Evolutionary conservation across 2,113 vertebrate genomes (phyloP), one percentile per base, ranked within the genome.

Genomic region (Pavo muticus): DNA sequence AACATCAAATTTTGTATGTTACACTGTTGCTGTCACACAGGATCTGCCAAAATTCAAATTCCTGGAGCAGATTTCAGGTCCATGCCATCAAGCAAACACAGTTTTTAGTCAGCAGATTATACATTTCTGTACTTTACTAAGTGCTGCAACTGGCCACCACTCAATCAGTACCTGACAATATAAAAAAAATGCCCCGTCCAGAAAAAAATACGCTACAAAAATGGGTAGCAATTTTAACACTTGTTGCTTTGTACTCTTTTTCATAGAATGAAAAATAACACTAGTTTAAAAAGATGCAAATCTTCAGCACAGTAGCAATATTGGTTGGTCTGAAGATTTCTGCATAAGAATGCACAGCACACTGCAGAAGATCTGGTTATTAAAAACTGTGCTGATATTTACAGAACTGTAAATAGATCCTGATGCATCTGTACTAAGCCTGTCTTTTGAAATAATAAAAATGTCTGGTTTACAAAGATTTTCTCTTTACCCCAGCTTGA

Each of bases 391-490:
- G 44, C 63, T 79, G 35, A 30, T 71, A 87, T 87, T 84, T 52
- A 72, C 18, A 78, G 61, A 92, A 74, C 7, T 72, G 12, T 35
- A 88, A 83, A 16, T 6, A 91, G 29, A 74, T 60, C 2, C 15
- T 6, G 2, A 74, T 29, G 23, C 35, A 75, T 72, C 79, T 75
- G 17, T 30, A 39, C 47, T 60, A 76, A 83, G 52, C 19, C 11
- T 42, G 32, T 16, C 52, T 75, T 95, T 83, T 75, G 63, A 87
- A 92, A 88, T 10, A 91, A 29, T 40, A 71, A 60, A 80, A 85
- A 54, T 29, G 2, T 42, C 60, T 2, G 8, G 24, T 11, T 70
- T 77, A 19, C 64, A 56, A 15, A 61, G 3, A 61, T 47, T 37
- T 79, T 79, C 10, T 78, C 44, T 75, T 60, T 45, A 56, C 27